Evolutionary conservation across 2,797 vertebrate genomes (phyloP), one percentile per base, ranked within the genome.

Genomic region (Saguinus oedipus): DNA sequence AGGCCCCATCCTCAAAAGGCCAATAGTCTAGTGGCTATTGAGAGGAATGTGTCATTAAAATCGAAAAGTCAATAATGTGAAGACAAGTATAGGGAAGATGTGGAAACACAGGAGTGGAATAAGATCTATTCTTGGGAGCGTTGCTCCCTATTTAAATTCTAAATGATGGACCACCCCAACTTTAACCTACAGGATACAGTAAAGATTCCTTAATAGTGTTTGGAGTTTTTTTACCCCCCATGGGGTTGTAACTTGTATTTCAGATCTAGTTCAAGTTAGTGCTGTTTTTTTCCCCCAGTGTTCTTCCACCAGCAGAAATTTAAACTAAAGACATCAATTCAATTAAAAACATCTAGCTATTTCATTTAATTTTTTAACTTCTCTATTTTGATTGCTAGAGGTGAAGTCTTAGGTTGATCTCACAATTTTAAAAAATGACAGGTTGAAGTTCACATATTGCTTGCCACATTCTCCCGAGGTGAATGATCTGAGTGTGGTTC

Each of bases 401-500:
- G 79, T 97, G 42, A 96, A 94, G 75, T 83, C 75, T 96, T 83
- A 86, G 79, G 89, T 91, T 0, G 0, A 27, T 46, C 76, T 93
- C 48, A 81, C 70, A 84, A 30, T 92, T 96, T 96, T 74, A 11
- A 0, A 75, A 96, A 89, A 84, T 93, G 87, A 90, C 75, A 93
- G 75, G 17, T 92, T 94, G 53, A 93, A 61, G 46, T 96, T 94
- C 42, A 20, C 27, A 74, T 68, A 70, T 86, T 83, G 46, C 42
- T 91, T 96, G 75, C 93, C 88, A 96, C 33, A 36, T 78, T 96
- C 48, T 91, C 79, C 89, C 91, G 89, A 96, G 79, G 92, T 87
- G 75, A 96, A 55, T 84, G 61, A 96, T 93, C 57, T 59, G 61
- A 89, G 33, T 86, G 36, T 30, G 79, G 55, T 70, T 81, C 92